Conservation (phyloP, 2,888 invertebrate genomes). For the Drosophila sordidula region DNA sequence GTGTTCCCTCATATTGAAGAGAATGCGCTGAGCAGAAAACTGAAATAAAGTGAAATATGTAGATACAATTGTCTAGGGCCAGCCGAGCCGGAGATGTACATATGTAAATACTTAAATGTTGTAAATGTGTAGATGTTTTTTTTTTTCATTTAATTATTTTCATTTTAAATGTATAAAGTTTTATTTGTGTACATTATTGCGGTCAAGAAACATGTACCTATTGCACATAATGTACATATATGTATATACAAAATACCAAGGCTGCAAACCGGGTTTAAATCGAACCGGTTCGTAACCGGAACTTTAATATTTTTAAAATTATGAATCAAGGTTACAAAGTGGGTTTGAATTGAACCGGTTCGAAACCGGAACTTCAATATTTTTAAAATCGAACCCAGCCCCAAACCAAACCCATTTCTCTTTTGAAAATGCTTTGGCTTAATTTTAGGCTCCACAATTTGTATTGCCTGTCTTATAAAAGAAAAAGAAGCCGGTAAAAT, state of each 20-base stretch:
- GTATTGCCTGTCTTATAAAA: too few species aligned
- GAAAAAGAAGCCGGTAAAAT: too few species aligned
- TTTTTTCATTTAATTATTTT: slow-evolving; percentile 1
- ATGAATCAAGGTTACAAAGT: background rate
- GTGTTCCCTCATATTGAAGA: slow-evolving; percentile 9
- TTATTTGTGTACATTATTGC: background rate
- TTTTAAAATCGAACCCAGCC: background rate
- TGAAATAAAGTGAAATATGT: slow-evolving; percentile 20
- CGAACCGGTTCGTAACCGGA: background rate
- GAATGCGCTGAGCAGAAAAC: slow-evolving; percentile 15
- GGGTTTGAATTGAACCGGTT: background rate
- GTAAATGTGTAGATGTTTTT: slow-evolving; percentile 10
- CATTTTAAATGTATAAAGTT: background rate
- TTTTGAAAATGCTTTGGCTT: background rate
- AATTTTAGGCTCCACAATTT: too few species aligned
- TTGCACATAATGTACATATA: slow-evolving; percentile 7
- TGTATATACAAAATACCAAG: background rate
- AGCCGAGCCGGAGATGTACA: background rate
- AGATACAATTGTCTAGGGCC: slow-evolving; percentile 7
- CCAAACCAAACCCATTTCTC: background rate
- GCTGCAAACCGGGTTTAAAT: background rate
- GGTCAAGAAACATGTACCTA: background rate
- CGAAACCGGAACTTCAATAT: background rate
- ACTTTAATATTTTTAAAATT: background rate
- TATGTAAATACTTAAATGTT: slow-evolving; percentile 3